phyloP scores from a whole-genome alignment of 1,140 invertebrate genomes.

The Drosophila nigromelanica region DNA sequence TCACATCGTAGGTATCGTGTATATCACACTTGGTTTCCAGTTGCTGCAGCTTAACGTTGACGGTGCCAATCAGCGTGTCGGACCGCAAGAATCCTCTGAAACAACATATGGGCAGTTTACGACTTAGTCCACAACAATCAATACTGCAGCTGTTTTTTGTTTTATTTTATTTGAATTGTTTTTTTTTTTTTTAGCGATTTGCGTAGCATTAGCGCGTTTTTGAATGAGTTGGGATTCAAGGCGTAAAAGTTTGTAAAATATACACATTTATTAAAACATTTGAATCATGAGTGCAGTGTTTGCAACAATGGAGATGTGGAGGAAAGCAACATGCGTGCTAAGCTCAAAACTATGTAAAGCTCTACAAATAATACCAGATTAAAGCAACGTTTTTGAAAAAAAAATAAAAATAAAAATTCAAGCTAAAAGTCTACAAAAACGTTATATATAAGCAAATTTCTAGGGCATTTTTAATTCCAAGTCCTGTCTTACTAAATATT shows the following conservation, averaged over 20 bases:
- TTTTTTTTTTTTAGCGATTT: conserved; percentile 45
- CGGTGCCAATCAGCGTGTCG: conserved; percentile 94
- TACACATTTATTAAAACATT: conserved; percentile 62
- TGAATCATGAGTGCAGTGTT: conserved; percentile 16
- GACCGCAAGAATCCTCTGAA: conserved; percentile 95
- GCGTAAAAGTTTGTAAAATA: conserved; percentile 64
- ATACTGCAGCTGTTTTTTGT: conserved; percentile 77
- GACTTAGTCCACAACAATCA: conserved; percentile 84
- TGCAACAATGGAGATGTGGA: conserved; percentile 33
- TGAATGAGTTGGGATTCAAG: conserved; percentile 57
- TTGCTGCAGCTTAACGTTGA: conserved; percentile 91
- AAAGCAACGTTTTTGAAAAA: background rate
- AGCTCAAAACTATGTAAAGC: conserved; percentile 26
- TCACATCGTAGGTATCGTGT: conserved; percentile 96
- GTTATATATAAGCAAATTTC: background rate
- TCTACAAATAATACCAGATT: background rate
- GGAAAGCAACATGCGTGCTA: background rate
- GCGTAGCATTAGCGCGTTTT: conserved; percentile 42
- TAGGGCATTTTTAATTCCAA: background rate
- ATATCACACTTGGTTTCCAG: conserved; percentile 94
- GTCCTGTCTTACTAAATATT: too few relatives aligned
- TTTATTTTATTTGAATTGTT: conserved; percentile 7
- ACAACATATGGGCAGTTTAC: conserved; percentile 85
- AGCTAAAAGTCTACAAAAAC: background rate
- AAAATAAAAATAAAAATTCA: too few relatives aligned